These are phyloP conservation scores for Enteromius thamalakanensis DNA, from an alignment of 2,797 vertebrate species.

Conservation along the genomic window DNA sequence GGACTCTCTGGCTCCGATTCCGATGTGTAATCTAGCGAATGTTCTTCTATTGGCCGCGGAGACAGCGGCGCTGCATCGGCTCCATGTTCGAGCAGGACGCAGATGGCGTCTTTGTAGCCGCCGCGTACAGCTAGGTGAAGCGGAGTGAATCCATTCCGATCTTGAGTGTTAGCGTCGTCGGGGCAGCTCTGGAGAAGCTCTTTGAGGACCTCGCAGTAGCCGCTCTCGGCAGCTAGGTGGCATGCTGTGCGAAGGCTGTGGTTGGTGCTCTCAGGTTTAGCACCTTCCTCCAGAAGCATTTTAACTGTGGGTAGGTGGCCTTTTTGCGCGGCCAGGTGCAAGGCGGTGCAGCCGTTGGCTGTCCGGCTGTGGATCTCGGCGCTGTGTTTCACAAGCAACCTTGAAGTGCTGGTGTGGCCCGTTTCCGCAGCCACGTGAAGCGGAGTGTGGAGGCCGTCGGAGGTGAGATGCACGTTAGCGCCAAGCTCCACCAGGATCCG, in stretches of 20 bases:
- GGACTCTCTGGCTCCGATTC: slow-evolving; percentile 58
- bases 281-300: slow-evolving; percentile 87
- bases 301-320: slow-evolving; percentile 88
- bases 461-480: slow-evolving; percentile 75
- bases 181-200: slow-evolving; percentile 80
- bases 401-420: slow-evolving; percentile 93
- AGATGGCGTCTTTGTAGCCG: slow-evolving; percentile 77
- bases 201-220: slow-evolving; percentile 85
- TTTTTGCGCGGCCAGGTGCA: slow-evolving; percentile 85
- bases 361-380: slow-evolving; percentile 80
- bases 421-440: slow-evolving; percentile 92
- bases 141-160: slow-evolving; percentile 80
- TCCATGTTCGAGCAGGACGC: slow-evolving; percentile 78
- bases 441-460: slow-evolving; percentile 75
- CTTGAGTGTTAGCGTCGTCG: slow-evolving; percentile 70
- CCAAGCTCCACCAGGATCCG: slow-evolving; percentile 91
- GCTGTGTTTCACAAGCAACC: slow-evolving; percentile 88
- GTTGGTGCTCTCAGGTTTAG: slow-evolving; percentile 71
- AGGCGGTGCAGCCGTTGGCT: slow-evolving; percentile 80
- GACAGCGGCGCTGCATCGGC: slow-evolving; percentile 62
- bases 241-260: slow-evolving; percentile 76
- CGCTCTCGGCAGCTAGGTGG: slow-evolving; percentile 84
- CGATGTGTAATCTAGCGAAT: slow-evolving; percentile 55
- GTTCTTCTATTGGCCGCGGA: slow-evolving; percentile 61
- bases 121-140: slow-evolving; percentile 83